Conservation (phyloP, 2,797 vertebrate genomes). For the Babyrousa celebensis region DNA sequence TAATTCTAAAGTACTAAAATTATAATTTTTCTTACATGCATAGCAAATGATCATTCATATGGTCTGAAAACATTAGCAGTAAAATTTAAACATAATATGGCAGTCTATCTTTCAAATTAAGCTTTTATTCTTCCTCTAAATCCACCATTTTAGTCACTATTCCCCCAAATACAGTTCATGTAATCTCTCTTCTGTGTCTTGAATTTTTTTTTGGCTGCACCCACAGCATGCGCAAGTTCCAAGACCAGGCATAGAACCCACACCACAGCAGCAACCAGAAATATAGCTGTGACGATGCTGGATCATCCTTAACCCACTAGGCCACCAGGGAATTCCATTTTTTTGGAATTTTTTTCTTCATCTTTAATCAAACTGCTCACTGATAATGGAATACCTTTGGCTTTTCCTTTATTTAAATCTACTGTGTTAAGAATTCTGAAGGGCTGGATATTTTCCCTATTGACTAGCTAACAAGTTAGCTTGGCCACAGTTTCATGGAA, state of each 20-base stretch:
- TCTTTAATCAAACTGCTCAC: neutral
- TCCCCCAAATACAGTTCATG: neutral
- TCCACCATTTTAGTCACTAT: neutral
- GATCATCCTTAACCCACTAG: too few species aligned
- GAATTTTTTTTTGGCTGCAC: too few species aligned
- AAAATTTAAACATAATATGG: neutral
- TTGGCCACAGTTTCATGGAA: neutral
- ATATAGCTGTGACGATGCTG: too few species aligned
- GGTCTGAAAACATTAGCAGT: neutral
- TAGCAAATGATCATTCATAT: neutral
- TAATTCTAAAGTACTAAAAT: neutral
- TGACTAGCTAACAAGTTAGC: neutral
- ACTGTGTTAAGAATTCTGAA: neutral
- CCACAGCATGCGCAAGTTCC: too few species aligned
- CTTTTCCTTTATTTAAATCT: neutral
- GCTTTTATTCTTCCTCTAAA: neutral
- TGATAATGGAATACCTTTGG: neutral
- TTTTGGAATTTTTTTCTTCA: too few species aligned
- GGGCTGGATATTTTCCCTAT: neutral
- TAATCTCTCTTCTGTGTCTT: neutral
- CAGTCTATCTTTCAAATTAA: neutral
- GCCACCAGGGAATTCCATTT: too few species aligned
- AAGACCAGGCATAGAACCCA: too few species aligned
- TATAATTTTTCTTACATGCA: neutral
- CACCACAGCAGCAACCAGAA: too few species aligned